Base-by-base conservation (phyloP, 2,888 invertebrate genomes). In the Lycophotia porphyrea region DNA sequence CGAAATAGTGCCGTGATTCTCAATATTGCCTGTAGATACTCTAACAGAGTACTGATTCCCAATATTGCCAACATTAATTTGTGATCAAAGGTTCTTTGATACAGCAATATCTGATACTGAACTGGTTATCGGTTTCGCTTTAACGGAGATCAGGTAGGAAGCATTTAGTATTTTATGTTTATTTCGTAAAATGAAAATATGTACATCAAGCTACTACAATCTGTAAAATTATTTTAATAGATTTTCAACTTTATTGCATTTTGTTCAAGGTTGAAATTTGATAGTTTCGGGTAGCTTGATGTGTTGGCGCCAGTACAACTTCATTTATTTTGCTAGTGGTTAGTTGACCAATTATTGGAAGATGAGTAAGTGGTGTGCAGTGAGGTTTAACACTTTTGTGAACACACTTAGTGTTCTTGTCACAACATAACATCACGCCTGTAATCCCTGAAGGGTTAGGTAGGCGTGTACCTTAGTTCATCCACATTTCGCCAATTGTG, bases 41-140 rank as follows among this genome's bases (percentile, higher is more conserved):
- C n/a, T 36, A 36, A 13, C 8, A 15, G 61, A 63, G 39, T 39
- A 39, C 9, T 64, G 18, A 47, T 55, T 63, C 0, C 24, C 63
- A 49, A 80, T 78, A 78, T 58, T 27, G 42, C 4, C 42, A 42
- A 39, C 42, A 80, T 27, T 74, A 9, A 47, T 77, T 77, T 52
- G 15, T 63, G 39, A 31, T 76, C 71, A 73, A 73, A 47, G 13
- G 24, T n/a, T 9, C 27, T 65, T 74, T 58, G 49, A 49, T 2
- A 34, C 1, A n/a, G 47, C 47, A 27, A 49, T 49, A 74, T 73
- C 63, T 39, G 80, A 31, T 71, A 52, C 61, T 13, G 5, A 52
- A 5, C 31, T 8, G 15, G 8, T 36, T 34, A 52, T 18, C 42
- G 24, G 42, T 27, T 18, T 24, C 3, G 2, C 21, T 49, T 69